Evolutionary conservation across 2,888 invertebrate genomes (phyloP), one percentile per base, ranked within the genome.

Genomic region (Stomorhina lunata): DNA sequence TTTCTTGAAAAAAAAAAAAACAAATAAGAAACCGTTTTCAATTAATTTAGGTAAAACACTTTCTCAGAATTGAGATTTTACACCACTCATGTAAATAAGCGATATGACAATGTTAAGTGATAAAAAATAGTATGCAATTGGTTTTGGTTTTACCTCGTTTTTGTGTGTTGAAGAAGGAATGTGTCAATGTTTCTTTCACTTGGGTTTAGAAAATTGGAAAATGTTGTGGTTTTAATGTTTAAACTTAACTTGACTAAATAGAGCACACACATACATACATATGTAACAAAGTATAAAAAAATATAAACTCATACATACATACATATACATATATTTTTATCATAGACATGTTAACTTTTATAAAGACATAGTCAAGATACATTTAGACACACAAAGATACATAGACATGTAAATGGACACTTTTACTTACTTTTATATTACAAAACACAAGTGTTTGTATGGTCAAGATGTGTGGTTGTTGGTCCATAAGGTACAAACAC

Each of bases 401-500:
- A 29, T 15, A 5, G 1, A 29, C 55, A 55, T 17, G 9, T 29
- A 55, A 9, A 17, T 29, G 2, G 17, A 27, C 15, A 43, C 3
- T 15, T 17, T 20, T 3, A 37, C 37, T 37, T 65, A 43, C 27
- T 48, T 29, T 40, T 40, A 37, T 59, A 40, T 34, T 55, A 68
- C 32, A 68, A 29, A 55, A 65, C 48, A 65, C 72, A 73, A 73
- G 61, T 81, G 78, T 81, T 81, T 78, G 57, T 66, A 73, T 78
- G 81, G 81, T 81, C 81, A 81, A 78, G 68, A 78, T 50, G 53
- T 71, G 79, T 66, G 79, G 79, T 79, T 59, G 25, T 59, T 34
- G 48, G 69, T 53, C 66, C 34, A 73, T 66, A 80, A 59, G 43
- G 43, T 53, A 34, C 7, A 9, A 5, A 2, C 20, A 37, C 2